Conservation (phyloP, 1,140 invertebrate genomes). For the Heliconius congener region DNA sequence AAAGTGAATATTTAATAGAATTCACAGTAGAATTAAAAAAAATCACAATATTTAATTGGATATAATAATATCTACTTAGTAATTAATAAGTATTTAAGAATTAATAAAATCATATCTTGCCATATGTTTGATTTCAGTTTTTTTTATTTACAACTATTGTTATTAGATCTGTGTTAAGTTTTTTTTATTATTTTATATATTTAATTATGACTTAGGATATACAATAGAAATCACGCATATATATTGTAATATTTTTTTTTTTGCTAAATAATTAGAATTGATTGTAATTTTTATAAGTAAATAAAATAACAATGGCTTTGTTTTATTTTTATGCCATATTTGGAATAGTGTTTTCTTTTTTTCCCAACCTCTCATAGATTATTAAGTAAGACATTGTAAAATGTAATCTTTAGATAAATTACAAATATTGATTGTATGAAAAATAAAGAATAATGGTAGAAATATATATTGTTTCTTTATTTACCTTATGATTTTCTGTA, state of each 20-base stretch:
- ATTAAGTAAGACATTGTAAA: background rate
- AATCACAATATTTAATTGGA: slow-evolving; percentile 14
- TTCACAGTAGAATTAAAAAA: slow-evolving; percentile 1
- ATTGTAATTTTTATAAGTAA: slow-evolving; percentile 2
- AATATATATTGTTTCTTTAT: slow-evolving; percentile 13
- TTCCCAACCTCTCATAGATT: background rate
- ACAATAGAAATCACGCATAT: background rate
- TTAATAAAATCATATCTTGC: slow-evolving; percentile 40
- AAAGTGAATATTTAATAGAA: background rate
- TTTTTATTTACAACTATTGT: background rate
- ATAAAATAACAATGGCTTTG: background rate
- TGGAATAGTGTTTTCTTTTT: background rate
- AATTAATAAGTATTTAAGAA: background rate
- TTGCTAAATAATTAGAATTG: slow-evolving; percentile 7
- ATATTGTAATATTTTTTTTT: background rate
- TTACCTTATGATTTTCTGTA: background rate
- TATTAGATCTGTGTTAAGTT: slow-evolving; percentile 20
- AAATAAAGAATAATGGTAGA: slow-evolving; percentile 16
- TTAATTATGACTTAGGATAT: background rate
- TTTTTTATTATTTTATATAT: slow-evolving; percentile 20
- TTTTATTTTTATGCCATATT: slow-evolving; percentile 11
- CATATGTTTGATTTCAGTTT: slow-evolving; percentile 38
- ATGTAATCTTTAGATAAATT: slow-evolving; percentile 11
- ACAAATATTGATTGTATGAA: slow-evolving; percentile 16
- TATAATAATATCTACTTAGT: background rate